Evolutionary conservation across 1,140 invertebrate genomes (phyloP).

Genomic region (Aphelinus atriplicis): DNA sequence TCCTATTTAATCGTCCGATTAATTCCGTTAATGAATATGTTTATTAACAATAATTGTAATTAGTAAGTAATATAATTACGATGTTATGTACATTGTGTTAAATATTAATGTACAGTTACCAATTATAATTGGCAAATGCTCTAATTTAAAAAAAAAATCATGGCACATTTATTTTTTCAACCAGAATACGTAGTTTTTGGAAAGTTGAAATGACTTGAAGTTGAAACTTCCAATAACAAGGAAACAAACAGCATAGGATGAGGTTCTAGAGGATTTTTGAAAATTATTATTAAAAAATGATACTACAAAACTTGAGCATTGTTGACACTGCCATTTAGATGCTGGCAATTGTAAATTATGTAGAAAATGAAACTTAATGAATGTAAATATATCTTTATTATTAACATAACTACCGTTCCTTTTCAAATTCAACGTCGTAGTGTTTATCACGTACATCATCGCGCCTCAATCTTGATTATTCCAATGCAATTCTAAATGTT

Average conservation of each 20-base stretch:
- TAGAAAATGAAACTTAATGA: conserved; percentile 60
- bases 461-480: conserved; percentile 30
- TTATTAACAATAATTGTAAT: conserved; percentile 62
- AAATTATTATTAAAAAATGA: conserved; percentile 30
- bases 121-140: conserved; percentile 62
- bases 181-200: conserved; percentile 26
- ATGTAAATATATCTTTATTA: conserved; percentile 66
- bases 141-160: conserved; percentile 50
- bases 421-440: conserved; percentile 37
- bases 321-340: conserved; percentile 61
- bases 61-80: conserved; percentile 57
- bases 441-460: conserved; percentile 28
- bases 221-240: conserved; percentile 3
- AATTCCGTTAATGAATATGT: conserved; percentile 58
- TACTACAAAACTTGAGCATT: conserved; percentile 48
- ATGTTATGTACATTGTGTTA: conserved; percentile 64
- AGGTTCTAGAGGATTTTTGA: conserved; percentile 26
- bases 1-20: conserved; percentile 59
- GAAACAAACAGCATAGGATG: too few relatives aligned
- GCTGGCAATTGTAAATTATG: conserved; percentile 64
- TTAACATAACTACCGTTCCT: conserved; percentile 59
- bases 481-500: conserved; percentile 33
- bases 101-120: conserved; percentile 65
- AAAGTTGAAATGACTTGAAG: not conserved
- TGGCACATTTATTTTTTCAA: conserved; percentile 44